Evolutionary conservation across 2,797 vertebrate genomes (phyloP), one percentile per base, ranked within the genome.

Genomic region (Eleutherodactylus coqui): DNA sequence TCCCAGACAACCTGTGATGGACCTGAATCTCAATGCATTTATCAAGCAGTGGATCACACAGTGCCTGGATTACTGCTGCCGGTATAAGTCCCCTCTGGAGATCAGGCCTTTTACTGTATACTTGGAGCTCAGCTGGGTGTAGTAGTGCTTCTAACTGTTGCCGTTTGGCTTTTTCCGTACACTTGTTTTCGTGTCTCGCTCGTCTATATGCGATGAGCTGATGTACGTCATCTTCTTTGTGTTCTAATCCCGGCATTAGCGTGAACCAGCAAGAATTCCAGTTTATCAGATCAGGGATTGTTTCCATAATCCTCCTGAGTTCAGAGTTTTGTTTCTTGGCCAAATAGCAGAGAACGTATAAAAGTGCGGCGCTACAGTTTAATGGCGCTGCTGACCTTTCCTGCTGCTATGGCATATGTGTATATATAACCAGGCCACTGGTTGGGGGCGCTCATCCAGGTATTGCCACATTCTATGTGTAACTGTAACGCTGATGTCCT

Each of bases 11-110:
- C 17, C 47, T 73, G 67, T 34, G 24, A 41, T 69, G 47, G 53
- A 36, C 45, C 27, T 67, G 58, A 76, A 82, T 86, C 4, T 75
- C 69, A 75, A 53, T 81, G 16, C 11, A 14, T 34, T 34, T 1
- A 27, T 49, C 76, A 55, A 36, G 32, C 38, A 1, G 19, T 41
- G 64, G 8, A 38, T 38, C 9, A 55, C 10, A 7, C n/a, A n/a
- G n/a, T n/a, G n/a, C n/a, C n/a, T n/a, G n/a, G n/a, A n/a, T n/a
- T n/a, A n/a, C n/a, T n/a, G 58, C 58, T 16, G 8, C 11, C 29
- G 69, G 21, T n/a, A 24, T 47, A 38, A 1, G n/a, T 36, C 19
- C 29, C 43, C 62, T 67, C 58, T 29, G 17, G 5, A 21, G 13
- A 53, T 16, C n/a, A n/a, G n/a, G n/a, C n/a, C n/a, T n/a, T 34